These are phyloP conservation scores for Andrena trimmerana DNA, from an alignment of 2,888 invertebrate genomes.

Conservation along the genomic window DNA sequence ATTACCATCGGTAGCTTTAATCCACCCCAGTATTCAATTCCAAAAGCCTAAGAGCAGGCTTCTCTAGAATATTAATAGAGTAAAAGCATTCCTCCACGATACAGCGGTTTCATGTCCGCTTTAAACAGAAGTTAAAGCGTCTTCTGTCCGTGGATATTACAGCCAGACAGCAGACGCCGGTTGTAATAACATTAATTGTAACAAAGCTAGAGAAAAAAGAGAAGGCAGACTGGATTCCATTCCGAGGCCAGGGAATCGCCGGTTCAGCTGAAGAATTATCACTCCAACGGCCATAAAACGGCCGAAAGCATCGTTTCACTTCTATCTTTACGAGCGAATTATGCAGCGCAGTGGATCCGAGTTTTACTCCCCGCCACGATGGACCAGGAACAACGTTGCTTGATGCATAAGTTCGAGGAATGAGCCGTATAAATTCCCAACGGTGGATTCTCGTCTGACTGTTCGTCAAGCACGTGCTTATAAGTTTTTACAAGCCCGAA, in stretches of 20 bases:
- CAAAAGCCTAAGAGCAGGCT: not conserved
- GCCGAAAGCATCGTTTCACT: slow-evolving; percentile 44
- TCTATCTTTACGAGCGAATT: slow-evolving; percentile 68
- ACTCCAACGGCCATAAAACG: slow-evolving; percentile 48
- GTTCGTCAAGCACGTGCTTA: slow-evolving; percentile 27
- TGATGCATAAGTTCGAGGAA: slow-evolving; percentile 54
- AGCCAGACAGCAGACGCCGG: not conserved
- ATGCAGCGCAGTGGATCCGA: slow-evolving; percentile 50
- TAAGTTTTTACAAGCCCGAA: slow-evolving; percentile 32
- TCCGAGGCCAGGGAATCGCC: slow-evolving; percentile 25
- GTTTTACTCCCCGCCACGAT: slow-evolving; percentile 46
- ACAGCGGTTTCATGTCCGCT: not conserved
- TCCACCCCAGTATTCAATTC: not conserved
- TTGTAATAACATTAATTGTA: slow-evolving; percentile 38
- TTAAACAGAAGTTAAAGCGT: not conserved
- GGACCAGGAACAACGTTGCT: slow-evolving; percentile 46
- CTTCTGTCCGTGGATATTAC: not conserved
- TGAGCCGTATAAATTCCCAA: slow-evolving; percentile 56
- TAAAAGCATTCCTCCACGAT: not conserved
- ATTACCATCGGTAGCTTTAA: not conserved
- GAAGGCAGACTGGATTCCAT: slow-evolving; percentile 23
- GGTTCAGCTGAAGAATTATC: slow-evolving; percentile 48
- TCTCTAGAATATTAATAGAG: not conserved
- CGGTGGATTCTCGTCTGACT: slow-evolving; percentile 17
- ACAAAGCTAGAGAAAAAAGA: not conserved